Base-by-base conservation (phyloP, 2,888 invertebrate genomes). In the Oligia latruncula region DNA sequence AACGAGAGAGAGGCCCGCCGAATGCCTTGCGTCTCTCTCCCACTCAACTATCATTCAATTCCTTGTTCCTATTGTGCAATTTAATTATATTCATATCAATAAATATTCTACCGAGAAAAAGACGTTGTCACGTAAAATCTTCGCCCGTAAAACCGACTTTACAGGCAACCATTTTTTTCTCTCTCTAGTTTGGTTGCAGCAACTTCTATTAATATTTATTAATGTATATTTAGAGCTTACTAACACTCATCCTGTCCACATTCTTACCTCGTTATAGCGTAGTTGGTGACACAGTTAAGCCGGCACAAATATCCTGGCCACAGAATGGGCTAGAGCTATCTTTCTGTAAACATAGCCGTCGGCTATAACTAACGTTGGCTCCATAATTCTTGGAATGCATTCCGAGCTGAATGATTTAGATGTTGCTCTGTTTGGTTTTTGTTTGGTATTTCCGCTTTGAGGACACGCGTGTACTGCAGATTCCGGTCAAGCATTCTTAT, bases 351-450 rank as follows among this genome's bases (percentile, higher is more conserved):
- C 65, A 71, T 65, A 52, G 67, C 58, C 40, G 67, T 58, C 64
- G 71, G 43, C 43, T 70, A 65, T 65, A 81, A 62, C 62, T 43
- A 68, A 74, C 71, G 82, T 55, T 66, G 65, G 70, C 71, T 84
- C 75, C 68, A 78, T 78, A 80, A 85, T 74, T 68, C 74, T 73
- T 62, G 76, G 76, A 88, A 81, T 82, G 74, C 77, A 84, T 82
- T 83, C 79, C 78, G 40, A 74, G 71, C 70, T 70, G 74, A 88
- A 88, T 82, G 86, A 88, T 86, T 86, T 86, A 85, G 78, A 77
- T 70, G 82, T 70, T 49, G 52, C 17, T 67, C 35, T 68, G 23
- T 76, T 77, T 77, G 52, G 74, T 74, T 72, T 79, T 81, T 74
- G 74, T 74, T 77, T 55, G 77, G 71, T 70, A 72, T 77, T 71